Conservation (phyloP, 2,888 invertebrate genomes). For the Cephus sareptanus region DNA sequence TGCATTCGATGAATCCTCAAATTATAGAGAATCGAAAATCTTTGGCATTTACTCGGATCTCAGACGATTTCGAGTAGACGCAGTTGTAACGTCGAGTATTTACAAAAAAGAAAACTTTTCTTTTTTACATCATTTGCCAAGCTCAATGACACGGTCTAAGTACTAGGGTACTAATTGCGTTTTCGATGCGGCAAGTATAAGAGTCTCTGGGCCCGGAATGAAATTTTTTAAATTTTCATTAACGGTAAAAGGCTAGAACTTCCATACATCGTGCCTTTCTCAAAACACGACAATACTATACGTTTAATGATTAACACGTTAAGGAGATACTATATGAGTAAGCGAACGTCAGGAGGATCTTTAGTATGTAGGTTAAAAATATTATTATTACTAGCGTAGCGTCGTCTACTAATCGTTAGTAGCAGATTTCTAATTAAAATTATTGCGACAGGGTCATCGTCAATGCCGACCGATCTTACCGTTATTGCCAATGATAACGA, state of each 20-base stretch:
- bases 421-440: not conserved
- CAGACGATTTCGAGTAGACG: not conserved
- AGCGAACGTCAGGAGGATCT: not conserved
- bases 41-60: not conserved
- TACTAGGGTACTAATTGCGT: not conserved
- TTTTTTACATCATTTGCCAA: not conserved
- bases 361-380: not conserved
- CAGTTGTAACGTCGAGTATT: not conserved
- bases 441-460: not conserved
- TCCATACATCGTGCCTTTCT: slow-evolving; percentile 60
- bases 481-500: too few species aligned
- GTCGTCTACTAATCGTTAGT: not conserved
- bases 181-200: not conserved
- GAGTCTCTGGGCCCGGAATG: not conserved
- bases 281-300: slow-evolving; percentile 48
- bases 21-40: not conserved
- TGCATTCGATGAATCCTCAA: not conserved
- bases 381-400: not conserved
- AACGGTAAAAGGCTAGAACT: slow-evolving; percentile 49
- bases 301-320: slow-evolving; percentile 23
- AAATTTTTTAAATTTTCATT: not conserved
- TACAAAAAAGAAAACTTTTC: not conserved
- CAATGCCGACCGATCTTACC: too few species aligned
- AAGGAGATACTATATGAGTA: not conserved
- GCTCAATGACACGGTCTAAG: not conserved